phyloP scores from a whole-genome alignment of 2,888 invertebrate species.

The Temnothorax ravouxi region DNA sequence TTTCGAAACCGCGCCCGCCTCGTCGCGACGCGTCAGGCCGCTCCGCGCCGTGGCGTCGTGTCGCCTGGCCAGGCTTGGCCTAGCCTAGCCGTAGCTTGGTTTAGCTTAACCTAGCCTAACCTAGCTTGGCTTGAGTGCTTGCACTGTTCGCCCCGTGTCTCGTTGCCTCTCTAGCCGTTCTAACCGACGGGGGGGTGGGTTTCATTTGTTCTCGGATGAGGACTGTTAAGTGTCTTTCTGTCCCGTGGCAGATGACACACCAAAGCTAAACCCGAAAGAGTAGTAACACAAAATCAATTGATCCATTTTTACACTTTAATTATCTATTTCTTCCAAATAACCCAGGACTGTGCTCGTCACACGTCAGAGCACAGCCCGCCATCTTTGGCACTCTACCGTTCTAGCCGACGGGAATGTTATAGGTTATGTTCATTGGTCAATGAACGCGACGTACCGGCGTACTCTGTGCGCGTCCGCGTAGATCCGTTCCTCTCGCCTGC shows the following conservation, averaged over 20 bases:
- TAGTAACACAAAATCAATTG: no score
- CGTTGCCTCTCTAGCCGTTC: neutral
- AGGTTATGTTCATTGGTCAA: constrained; percentile 44
- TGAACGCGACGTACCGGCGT: neutral
- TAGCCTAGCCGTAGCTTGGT: constrained; percentile 3
- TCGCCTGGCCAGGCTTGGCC: constrained; percentile 10
- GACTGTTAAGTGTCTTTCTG: no score
- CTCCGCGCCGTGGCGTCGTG: constrained; percentile 33
- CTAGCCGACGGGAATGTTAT: neutral
- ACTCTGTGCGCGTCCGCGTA: neutral
- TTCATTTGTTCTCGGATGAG: no score
- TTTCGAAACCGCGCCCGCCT: constrained; percentile 45
- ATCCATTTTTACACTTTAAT: no score
- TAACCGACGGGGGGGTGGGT: no score
- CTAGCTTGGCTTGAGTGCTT: neutral
- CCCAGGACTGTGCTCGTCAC: no score
- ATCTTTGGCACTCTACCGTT: no score
- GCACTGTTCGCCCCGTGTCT: neutral
- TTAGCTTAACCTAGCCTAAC: neutral
- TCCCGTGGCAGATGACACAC: no score
- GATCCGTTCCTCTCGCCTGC: neutral
- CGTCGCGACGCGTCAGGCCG: constrained; percentile 21
- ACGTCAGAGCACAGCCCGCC: no score
- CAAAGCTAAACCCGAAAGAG: no score
- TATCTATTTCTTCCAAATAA: no score